Evolutionary conservation across 1,140 invertebrate genomes (phyloP), one percentile per base, ranked within the genome.

Genomic region (Odontomachus brunneus): DNA sequence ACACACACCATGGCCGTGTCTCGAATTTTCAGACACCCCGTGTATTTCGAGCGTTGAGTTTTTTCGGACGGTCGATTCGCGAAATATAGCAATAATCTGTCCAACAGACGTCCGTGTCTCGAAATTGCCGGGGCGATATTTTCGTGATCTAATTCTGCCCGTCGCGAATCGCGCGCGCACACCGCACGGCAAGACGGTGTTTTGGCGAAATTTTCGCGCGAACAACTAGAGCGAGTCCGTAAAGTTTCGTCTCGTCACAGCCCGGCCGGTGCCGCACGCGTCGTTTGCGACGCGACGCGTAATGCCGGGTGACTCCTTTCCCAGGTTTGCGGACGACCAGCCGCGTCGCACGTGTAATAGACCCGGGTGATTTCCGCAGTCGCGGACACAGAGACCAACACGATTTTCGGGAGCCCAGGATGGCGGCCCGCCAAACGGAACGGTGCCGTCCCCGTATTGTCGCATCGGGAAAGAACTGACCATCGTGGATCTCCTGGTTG

Each of bases 221-320:
- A 4, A 7, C 38, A 75, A 51, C 73, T 51, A n/a, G 57, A 51
- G 33, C 73, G n/a, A 49, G 51, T 65, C 24, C 24, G 26, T 65
- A 75, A 65, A 65, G 59, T 75, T 75, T 51, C 49, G 63, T 51
- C 63, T 75, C 44, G 72, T 5, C 29, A 74, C 51, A 51, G 59
- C 44, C 38, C 24, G n/a, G 24, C 26, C n/a, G 19, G 33, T 44
- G 62, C 33, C n/a, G 19, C 19, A 14, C 62, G 62, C n/a, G 15
- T 65, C 3, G n/a, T 65, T 63, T 14, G 73, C 59, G 49, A 51
- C 53, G 59, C 44, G n/a, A 74, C 22, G 33, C 5, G 9, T 17
- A 15, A 38, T 26, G 22, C 33, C 24, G 24, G 29, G 17, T 29
- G 17, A 15, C 33, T 17, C 9, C 14, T 51, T 11, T n/a, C 57